Evolutionary conservation across 2,113 vertebrate genomes (phyloP).

Genomic region (Calonectris borealis): DNA sequence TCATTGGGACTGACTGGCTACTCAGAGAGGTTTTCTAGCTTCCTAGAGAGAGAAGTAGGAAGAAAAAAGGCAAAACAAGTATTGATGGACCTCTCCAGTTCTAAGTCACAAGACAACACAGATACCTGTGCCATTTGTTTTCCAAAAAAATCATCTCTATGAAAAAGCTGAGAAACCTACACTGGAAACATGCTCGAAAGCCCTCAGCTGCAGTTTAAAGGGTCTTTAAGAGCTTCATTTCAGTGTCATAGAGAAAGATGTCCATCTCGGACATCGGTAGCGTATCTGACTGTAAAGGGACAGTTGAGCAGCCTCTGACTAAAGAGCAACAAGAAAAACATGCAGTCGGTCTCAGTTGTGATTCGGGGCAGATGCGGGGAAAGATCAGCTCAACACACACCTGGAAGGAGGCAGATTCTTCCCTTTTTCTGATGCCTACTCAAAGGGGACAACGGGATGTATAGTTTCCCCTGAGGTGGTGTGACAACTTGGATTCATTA

Average conservation of each 20-base stretch:
- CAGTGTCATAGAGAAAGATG: not conserved
- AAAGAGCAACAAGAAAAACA: not conserved
- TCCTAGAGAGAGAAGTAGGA: not conserved
- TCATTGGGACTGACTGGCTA: not conserved
- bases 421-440: not conserved
- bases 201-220: not conserved
- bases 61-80: not conserved
- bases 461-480: not conserved
- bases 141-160: not conserved
- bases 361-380: not conserved
- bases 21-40: not conserved
- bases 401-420: not conserved
- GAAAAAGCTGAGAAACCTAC: not conserved
- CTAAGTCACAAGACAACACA: not conserved
- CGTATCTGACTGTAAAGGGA: not conserved
- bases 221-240: not conserved
- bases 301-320: not conserved
- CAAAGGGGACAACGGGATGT: not conserved
- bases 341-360: not conserved
- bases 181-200: not conserved
- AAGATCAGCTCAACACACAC: not conserved
- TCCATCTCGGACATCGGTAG: not conserved
- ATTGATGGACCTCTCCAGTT: not conserved
- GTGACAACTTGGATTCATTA: not conserved
- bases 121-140: not conserved